These are phyloP conservation scores for Ancistrus triradiatus DNA, from an alignment of 2,113 vertebrate species.

Conservation along the genomic window DNA sequence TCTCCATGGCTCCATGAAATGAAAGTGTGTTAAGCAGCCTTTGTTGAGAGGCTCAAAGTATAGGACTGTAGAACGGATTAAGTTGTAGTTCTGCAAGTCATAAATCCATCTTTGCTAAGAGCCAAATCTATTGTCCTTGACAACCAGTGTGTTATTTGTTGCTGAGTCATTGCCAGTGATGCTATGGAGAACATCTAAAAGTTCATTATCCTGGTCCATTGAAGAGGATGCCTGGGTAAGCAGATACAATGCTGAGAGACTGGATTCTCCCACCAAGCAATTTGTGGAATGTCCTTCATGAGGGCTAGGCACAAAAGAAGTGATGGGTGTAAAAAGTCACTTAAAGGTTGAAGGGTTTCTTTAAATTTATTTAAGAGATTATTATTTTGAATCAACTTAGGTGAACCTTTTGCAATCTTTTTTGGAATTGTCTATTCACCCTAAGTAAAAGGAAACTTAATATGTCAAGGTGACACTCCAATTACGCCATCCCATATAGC, in stretches of 20 bases:
- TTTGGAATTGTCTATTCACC: too few species aligned
- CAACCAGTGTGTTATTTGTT: neutral
- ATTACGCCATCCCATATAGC: neutral
- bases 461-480: neutral
- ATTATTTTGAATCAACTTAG: too few species aligned
- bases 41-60: slow-evolving; percentile 3
- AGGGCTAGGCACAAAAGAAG: neutral
- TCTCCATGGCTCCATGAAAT: neutral
- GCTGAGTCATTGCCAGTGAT: neutral
- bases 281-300: slow-evolving; percentile 9
- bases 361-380: slow-evolving; percentile 22
- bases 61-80: neutral
- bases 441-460: too few species aligned
- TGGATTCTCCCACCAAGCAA: slow-evolving; percentile 3
- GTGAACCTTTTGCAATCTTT: too few species aligned
- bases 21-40: neutral
- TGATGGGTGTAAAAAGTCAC: slow-evolving; percentile 8
- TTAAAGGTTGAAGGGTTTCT: neutral
- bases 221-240: slow-evolving; percentile 35
- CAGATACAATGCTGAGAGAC: slow-evolving; percentile 14
- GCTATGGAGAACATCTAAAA: neutral
- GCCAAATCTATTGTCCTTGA: neutral
- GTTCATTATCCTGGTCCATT: neutral
- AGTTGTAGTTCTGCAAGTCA: too few species aligned
- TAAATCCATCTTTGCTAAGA: neutral